Evolutionary conservation across 35 echinoderm and acorn worm species (phyloP).

Genomic region (Nesometra sesokonis): DNA sequence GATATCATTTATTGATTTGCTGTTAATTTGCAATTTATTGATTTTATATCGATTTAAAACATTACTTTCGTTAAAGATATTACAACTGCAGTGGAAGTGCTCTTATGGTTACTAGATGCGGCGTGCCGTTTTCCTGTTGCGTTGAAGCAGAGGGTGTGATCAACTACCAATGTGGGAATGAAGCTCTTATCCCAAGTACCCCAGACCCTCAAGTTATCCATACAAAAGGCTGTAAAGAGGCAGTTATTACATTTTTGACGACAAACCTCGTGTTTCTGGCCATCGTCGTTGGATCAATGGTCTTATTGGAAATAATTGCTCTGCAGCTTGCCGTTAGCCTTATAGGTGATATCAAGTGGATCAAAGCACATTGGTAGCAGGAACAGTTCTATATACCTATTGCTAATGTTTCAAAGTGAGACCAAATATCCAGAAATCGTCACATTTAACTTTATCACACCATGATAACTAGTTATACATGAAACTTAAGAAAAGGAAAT

Average conservation of each 20-base stretch:
- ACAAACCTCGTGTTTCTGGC: not conserved
- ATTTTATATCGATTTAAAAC: too few species aligned
- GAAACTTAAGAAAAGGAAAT: too few species aligned
- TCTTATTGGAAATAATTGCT: not conserved
- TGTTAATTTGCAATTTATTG: too few species aligned
- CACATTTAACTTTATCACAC: too few species aligned
- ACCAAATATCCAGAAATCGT: too few species aligned
- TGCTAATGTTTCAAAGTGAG: too few species aligned
- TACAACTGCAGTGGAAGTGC: not conserved
- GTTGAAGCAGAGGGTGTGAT: not conserved
- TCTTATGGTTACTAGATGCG: not conserved
- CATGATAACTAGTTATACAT: too few species aligned
- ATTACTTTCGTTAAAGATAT: not conserved
- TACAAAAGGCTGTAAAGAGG: not conserved
- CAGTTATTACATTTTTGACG: not conserved
- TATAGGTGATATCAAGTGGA: not conserved
- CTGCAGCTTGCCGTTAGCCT: not conserved
- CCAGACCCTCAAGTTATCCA: not conserved
- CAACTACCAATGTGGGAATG: not conserved
- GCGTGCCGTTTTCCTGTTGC: not conserved
- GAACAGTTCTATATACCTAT: too few species aligned
- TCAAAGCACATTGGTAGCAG: not conserved
- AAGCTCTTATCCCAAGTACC: not conserved
- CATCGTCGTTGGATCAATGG: not conserved
- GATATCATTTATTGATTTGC: too few species aligned